A percentile compares a stretch with the other conserved stretches of the same genome.
These are phyloP conservation scores for Branchinecta lynchi DNA, from an alignment of 1,140 invertebrate genomes.

Conservation along the genomic window DNA sequence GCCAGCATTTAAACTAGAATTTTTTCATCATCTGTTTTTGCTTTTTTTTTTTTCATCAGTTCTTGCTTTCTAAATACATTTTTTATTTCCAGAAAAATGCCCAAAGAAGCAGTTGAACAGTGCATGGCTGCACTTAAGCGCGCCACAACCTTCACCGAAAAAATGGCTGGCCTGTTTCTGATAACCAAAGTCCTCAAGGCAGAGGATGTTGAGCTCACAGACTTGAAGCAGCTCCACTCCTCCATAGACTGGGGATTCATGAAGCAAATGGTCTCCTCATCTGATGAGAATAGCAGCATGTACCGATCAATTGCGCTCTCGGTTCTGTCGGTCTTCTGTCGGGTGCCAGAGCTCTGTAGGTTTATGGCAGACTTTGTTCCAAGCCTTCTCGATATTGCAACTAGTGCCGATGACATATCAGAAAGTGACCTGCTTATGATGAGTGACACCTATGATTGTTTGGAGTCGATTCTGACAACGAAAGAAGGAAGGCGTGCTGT, in stretches of 20 bases:
- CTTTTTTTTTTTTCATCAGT: neutral
- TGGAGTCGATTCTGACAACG: conserved; percentile 56
- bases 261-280: conserved; percentile 52
- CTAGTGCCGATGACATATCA: conserved; percentile 46
- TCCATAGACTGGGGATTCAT: conserved; percentile 72
- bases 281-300: conserved; percentile 58
- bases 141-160: conserved; percentile 68
- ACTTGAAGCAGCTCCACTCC: conserved; percentile 65
- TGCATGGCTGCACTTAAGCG: conserved; percentile 57
- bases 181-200: conserved; percentile 70
- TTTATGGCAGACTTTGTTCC: conserved; percentile 65
- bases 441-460: conserved; percentile 66
- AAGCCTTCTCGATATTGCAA: conserved; percentile 61
- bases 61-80: neutral
- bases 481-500: conserved; percentile 55
- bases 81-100: neutral
- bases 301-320: conserved; percentile 78
- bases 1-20: neutral
- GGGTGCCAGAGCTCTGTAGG: conserved; percentile 56
- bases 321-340: conserved; percentile 63
- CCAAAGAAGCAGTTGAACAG: conserved; percentile 53
- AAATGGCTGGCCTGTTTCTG: conserved; percentile 76
- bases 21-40: neutral
- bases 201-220: conserved; percentile 50
- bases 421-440: conserved; percentile 73